These are phyloP conservation scores for Suncus etruscus DNA, from an alignment of 2,113 vertebrate genomes.

Conservation along the genomic window DNA sequence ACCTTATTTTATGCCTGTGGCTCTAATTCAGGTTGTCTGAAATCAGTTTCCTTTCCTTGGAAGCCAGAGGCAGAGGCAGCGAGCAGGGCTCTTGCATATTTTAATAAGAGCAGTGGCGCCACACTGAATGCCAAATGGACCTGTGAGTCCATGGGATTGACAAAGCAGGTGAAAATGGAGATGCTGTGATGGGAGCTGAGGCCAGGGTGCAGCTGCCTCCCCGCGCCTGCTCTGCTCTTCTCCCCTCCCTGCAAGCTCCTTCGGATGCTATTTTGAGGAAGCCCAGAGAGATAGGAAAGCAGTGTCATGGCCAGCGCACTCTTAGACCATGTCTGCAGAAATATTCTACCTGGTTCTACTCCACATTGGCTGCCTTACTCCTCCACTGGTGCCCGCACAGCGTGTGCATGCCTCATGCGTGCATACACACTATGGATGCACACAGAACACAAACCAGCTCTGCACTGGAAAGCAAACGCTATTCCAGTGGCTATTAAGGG, in stretches of 20 bases:
- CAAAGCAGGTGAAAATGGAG: not conserved
- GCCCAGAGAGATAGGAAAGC: not conserved
- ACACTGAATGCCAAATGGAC: not conserved
- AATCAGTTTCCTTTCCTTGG: not conserved
- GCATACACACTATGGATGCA: too few species aligned
- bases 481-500: conserved; percentile 53
- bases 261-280: not conserved
- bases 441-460: too few species aligned
- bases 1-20: not conserved
- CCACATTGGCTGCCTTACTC: not conserved
- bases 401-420: too few species aligned
- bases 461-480: conserved; percentile 37
- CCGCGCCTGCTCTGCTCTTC: not conserved
- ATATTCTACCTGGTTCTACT: not conserved
- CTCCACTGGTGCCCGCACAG: not conserved
- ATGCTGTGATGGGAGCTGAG: not conserved
- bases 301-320: not conserved
- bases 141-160: rapidly evolving
- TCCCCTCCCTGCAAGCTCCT: not conserved
- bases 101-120: too few species aligned
- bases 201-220: not conserved
- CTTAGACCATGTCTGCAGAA: not conserved
- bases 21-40: not conserved
- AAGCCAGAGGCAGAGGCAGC: too few species aligned
- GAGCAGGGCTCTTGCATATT: too few species aligned